phyloP scores from a whole-genome alignment of 2,113 vertebrate genomes.

The Nannospalax galili region DNA sequence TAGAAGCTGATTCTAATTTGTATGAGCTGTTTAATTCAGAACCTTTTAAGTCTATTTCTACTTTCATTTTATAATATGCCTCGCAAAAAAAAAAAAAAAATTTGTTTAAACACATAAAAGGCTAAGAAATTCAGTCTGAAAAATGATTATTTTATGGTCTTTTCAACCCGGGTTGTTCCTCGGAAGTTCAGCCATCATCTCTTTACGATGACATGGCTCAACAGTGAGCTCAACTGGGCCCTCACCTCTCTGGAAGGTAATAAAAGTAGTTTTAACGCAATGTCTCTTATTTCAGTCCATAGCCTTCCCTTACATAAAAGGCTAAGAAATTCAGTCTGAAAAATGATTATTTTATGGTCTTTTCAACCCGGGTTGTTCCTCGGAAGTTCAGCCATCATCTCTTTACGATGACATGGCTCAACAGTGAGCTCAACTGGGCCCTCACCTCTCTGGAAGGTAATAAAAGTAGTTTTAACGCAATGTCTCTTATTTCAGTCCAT shows the following conservation, averaged over 20 bases:
- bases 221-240: neutral
- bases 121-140: conserved; percentile 14
- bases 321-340: conserved; percentile 14
- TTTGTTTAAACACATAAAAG: neutral
- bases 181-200: neutral
- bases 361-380: neutral
- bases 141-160: neutral
- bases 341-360: neutral
- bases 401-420: neutral
- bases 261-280: neutral
- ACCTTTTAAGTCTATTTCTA: conserved; percentile 30
- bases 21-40: conserved; percentile 54
- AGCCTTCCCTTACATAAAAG: neutral
- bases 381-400: neutral
- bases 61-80: conserved; percentile 33
- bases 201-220: neutral
- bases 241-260: neutral
- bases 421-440: neutral
- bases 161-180: neutral
- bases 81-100: conserved; percentile 58
- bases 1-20: conserved; percentile 15
- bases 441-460: neutral
- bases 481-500: neutral
- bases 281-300: neutral
- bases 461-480: neutral